A percentile compares a stretch with the other conserved stretches of the same genome.
phyloP scores from a whole-genome alignment of 2,113 vertebrate species.

The Verasper variegatus region DNA sequence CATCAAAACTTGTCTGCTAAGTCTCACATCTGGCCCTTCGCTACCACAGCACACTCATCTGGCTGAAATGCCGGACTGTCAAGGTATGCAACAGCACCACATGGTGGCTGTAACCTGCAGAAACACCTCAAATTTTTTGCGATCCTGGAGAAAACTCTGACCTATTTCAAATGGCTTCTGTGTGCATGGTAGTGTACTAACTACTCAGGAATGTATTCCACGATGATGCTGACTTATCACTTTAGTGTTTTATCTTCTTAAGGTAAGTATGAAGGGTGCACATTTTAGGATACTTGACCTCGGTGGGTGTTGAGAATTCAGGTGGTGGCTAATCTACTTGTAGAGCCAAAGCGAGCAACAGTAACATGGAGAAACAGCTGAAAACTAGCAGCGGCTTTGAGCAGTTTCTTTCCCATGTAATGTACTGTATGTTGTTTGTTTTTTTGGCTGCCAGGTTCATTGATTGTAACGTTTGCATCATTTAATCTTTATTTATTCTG shows the following conservation, averaged over 20 bases:
- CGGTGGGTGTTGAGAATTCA: slow-evolving; percentile 36
- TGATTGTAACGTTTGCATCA: slow-evolving; percentile 39
- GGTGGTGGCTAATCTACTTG: slow-evolving; percentile 22
- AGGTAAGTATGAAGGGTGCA: slow-evolving; percentile 67
- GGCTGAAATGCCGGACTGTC: slow-evolving; percentile 35
- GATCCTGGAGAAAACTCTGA: background rate
- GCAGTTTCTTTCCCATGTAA: slow-evolving; percentile 64
- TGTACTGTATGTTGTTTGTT: slow-evolving; percentile 42
- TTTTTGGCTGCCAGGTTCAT: slow-evolving; percentile 20
- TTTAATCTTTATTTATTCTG: slow-evolving; percentile 53
- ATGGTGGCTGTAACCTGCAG: slow-evolving; percentile 57
- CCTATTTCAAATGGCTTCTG: slow-evolving; percentile 13
- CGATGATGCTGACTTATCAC: slow-evolving; percentile 50
- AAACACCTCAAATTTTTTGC: slow-evolving; percentile 11
- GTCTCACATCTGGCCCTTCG: slow-evolving; percentile 68
- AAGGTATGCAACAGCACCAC: slow-evolving; percentile 63
- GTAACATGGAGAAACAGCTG: slow-evolving; percentile 62
- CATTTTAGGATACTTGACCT: slow-evolving; percentile 27
- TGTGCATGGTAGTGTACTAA: slow-evolving; percentile 25
- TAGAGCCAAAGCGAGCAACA: slow-evolving; percentile 57
- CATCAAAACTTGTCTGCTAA: slow-evolving; percentile 49
- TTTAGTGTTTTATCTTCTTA: slow-evolving; percentile 43
- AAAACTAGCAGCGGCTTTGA: slow-evolving; percentile 72
- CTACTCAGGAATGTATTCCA: slow-evolving; percentile 61
- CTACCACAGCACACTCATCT: slow-evolving; percentile 57